A percentile compares a stretch with the other conserved stretches of the same genome.
These are phyloP conservation scores for Metopolophium dirhodum DNA, from an alignment of 1,140 invertebrate species.

Conservation along the genomic window DNA sequence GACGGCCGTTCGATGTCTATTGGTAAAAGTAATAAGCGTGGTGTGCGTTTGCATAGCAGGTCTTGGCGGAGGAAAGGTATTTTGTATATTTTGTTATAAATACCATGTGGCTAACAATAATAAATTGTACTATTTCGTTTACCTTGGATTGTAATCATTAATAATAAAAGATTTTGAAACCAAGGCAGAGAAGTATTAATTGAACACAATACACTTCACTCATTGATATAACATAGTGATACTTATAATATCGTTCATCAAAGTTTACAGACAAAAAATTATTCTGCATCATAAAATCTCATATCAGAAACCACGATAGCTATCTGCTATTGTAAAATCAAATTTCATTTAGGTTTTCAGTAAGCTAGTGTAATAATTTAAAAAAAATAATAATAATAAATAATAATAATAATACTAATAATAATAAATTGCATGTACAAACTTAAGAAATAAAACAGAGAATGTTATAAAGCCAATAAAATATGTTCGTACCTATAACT, in stretches of 20 bases:
- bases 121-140: background rate
- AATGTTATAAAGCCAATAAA: background rate
- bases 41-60: conserved; percentile 93
- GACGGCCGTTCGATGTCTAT: conserved; percentile 89
- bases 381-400: no score
- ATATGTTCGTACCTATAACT: background rate
- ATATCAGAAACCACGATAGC: background rate
- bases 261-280: background rate
- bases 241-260: background rate
- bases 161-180: background rate
- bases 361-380: no score
- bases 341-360: no score
- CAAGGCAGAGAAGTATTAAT: background rate
- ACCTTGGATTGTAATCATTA: background rate
- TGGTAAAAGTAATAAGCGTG: conserved; percentile 92
- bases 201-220: background rate
- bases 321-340: no score
- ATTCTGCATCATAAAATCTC: background rate
- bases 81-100: background rate
- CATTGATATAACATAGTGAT: no score
- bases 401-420: no score
- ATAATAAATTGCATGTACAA: no score
- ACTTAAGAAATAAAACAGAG: background rate
- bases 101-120: background rate
- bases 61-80: conserved; percentile 92